Evolutionary conservation across 23 tunicate species (phyloP), one percentile per base, ranked within the genome.

Genomic region (Styela clava): DNA sequence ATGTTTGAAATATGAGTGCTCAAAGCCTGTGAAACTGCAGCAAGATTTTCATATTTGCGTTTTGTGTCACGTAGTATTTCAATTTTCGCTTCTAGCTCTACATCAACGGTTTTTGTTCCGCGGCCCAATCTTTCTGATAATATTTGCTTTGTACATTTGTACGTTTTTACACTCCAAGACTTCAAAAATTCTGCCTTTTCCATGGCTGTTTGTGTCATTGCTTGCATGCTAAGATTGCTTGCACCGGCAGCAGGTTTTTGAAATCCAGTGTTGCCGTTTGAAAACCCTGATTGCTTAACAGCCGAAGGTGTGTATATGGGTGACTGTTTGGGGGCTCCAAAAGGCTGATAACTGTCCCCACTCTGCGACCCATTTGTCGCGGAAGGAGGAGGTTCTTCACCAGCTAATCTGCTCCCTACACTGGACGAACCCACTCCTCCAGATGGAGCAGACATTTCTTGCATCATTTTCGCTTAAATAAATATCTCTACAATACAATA

Each of bases 61-160:
- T 88, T 94, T 29, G 98, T 94, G 85, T 94, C 95, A 22, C 91
- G 33, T n/a, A 94, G 69, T 51, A 88, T 84, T 67, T 94, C 95
- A 24, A 94, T 76, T 79, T 84, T 94, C 25, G 95, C 98, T 67
- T 94, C 98, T 22, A 94, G 62, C 61, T 94, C 95, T 68, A 94
- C 67, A 83, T 94, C 98, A 32, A 94, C 91, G 22, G 98, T 94
- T 61, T 82, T 82, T 33, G 98, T 78, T 19, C 98, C 95, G 23
- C 79, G 69, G 0, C 98, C 98, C 1, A 89, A 73, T 35, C 63
- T 76, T 64, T 94, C 98, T 2, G 91, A 82, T 21, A 88, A 74
- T 12, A 94, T 74, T 79, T 94, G 98, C 64, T 89, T 88, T 33
- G 98, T 94, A 83, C 98, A 94, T 89, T 85, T 87, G 82, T 83